Conservation (phyloP, 2,888 invertebrate genomes). For the Pyrrhia umbra region DNA sequence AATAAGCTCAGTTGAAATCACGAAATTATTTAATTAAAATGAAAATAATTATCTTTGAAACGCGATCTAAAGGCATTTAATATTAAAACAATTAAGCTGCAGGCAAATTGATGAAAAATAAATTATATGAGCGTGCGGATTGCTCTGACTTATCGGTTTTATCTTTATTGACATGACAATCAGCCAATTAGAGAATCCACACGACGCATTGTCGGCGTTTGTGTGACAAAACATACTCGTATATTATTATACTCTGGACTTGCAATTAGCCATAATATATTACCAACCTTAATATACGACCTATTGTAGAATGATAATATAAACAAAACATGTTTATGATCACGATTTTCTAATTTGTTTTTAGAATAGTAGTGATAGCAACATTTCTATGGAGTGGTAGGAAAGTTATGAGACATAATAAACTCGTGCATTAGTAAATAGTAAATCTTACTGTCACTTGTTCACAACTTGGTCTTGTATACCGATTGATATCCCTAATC, state of each 20-base stretch:
- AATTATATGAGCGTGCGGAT: constrained; percentile 44
- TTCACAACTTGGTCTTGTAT: constrained; percentile 34
- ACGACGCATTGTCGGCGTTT: constrained; percentile 50
- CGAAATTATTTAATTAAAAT: constrained; percentile 40
- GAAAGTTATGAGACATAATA: constrained; percentile 39
- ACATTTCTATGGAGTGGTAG: constrained; percentile 41
- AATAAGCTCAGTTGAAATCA: constrained; percentile 13
- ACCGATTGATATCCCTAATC: constrained; percentile 12
- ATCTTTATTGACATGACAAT: constrained; percentile 78
- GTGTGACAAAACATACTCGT: constrained; percentile 49
- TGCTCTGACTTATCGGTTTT: constrained; percentile 62
- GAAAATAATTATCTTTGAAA: constrained; percentile 41
- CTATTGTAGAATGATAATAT: constrained; percentile 37
- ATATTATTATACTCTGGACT: constrained; percentile 35
- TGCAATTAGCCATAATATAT: constrained; percentile 52
- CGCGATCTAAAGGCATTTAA: constrained; percentile 39
- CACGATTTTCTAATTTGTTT: constrained; percentile 50
- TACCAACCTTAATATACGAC: constrained; percentile 44
- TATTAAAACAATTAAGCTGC: constrained; percentile 47
- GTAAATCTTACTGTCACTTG: constrained; percentile 43
- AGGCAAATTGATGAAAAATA: constrained; percentile 52
- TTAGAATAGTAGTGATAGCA: constrained; percentile 36
- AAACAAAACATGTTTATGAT: constrained; percentile 52
- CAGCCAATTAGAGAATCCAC: constrained; percentile 74
- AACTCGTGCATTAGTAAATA: constrained; percentile 32